phyloP scores from a whole-genome alignment of 2,113 vertebrate genomes.

The Suricata suricatta region DNA sequence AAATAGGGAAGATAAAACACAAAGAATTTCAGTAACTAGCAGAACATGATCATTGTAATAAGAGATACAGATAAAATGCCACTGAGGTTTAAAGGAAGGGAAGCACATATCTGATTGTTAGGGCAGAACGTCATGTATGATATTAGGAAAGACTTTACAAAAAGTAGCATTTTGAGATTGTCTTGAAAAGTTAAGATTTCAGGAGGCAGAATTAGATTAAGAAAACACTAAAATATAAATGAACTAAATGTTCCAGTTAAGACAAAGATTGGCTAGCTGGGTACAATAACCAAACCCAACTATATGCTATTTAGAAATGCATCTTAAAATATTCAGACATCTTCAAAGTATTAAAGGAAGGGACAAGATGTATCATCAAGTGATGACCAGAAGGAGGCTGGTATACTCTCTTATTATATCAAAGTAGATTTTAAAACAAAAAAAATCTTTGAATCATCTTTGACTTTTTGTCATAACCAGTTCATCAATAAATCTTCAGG shows the following conservation, averaged over 20 bases:
- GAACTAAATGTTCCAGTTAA: neutral
- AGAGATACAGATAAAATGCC: neutral
- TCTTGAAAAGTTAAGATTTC: slow-evolving; percentile 45
- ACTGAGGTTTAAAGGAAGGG: neutral
- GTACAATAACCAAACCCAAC: slow-evolving; percentile 1
- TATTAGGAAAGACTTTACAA: neutral
- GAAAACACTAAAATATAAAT: neutral
- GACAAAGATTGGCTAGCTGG: neutral
- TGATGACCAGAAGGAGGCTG: slow-evolving; percentile 33
- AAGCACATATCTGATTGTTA: neutral
- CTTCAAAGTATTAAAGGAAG: slow-evolving; percentile 12
- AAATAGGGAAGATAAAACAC: neutral
- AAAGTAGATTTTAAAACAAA: slow-evolving; percentile 18
- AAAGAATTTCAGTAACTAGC: neutral
- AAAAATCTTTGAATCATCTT: neutral
- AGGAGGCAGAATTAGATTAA: neutral
- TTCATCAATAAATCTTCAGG: neutral
- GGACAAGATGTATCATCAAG: neutral
- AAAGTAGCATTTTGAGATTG: slow-evolving; percentile 15
- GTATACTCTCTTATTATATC: neutral
- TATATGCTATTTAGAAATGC: slow-evolving; percentile 44
- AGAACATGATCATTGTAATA: neutral
- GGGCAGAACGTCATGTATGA: neutral
- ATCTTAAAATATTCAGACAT: slow-evolving; percentile 29
- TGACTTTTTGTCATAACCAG: neutral